Evolutionary conservation across 2,797 vertebrate genomes (phyloP).

Genomic region (Galagoides demidoff): DNA sequence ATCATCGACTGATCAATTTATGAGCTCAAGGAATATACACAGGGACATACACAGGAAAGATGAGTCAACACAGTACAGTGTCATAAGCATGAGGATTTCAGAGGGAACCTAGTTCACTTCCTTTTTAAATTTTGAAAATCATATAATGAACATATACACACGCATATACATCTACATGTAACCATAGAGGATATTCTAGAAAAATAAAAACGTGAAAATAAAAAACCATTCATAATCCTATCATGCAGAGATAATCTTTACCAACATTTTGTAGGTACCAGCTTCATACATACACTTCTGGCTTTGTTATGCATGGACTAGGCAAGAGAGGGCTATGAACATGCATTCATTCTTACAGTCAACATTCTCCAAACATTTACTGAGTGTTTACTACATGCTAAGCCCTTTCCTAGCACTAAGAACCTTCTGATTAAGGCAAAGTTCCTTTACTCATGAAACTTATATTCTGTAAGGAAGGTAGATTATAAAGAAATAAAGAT

Average conservation of each 20-base stretch:
- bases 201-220: slow-evolving; percentile 15
- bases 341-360: not conserved
- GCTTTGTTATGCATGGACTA: not conserved
- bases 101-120: not conserved
- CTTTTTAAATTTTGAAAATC: slow-evolving; percentile 15
- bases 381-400: not conserved
- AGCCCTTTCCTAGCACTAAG: not conserved
- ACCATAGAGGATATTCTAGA: not conserved
- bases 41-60: not conserved
- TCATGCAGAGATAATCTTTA: not conserved
- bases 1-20: not conserved
- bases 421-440: not conserved
- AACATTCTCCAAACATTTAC: not conserved
- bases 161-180: not conserved
- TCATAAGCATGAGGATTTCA: not conserved
- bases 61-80: not conserved
- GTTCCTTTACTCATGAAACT: not conserved
- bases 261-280: not conserved
- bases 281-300: not conserved
- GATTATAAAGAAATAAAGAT: not conserved
- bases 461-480: not conserved
- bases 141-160: not conserved
- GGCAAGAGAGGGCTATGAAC: not conserved
- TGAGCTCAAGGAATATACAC: not conserved
- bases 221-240: not conserved